Evolutionary conservation across 2,888 invertebrate genomes (phyloP), one percentile per base, ranked within the genome.

Genomic region (Drosophila diplacantha): DNA sequence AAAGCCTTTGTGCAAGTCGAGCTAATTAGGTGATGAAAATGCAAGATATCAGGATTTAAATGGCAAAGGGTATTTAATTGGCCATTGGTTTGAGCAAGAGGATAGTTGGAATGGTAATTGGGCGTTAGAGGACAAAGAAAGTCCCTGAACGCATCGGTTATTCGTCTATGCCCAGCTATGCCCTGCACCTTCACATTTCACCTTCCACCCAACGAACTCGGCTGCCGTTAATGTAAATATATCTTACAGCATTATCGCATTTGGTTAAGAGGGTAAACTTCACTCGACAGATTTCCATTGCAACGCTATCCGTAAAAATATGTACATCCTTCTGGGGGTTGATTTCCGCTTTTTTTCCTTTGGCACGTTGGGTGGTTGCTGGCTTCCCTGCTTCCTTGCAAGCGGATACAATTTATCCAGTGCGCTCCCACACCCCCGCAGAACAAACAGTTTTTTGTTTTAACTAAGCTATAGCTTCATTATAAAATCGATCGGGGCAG

Each of bases 401-500:
- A 63, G 26, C 24, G 52, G 37, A 58, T 65, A 58, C 64, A 54
- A 60, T 60, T 56, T 56, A 55, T 57, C 29, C 44, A 22, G 46
- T 60, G 55, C 47, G 39, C 58, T 22, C 46, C 41, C 50, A 66
- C 63, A 60, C 65, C 53, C 49, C 72, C 73, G 52, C 46, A 41
- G 43, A 49, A 55, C 70, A 75, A 80, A 77, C 73, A 65, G 66
- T 69, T 71, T 60, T 66, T 58, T 64, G 34, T 65, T 50, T 52
- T 57, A 55, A 49, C 63, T 59, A 57, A 49, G 39, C 60, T 24
- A 65, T 67, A 53, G 75, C 71, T 78, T 78, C 78, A 81, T 81
- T 76, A 70, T 68, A 76, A 75, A 79, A 74, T 78, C 74, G 75
- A 73, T 74, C 24, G 24, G 64, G 49, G 43, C 26, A 16, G 51